phyloP scores from a whole-genome alignment of 2,888 invertebrate species.

The Andricus curvator region DNA sequence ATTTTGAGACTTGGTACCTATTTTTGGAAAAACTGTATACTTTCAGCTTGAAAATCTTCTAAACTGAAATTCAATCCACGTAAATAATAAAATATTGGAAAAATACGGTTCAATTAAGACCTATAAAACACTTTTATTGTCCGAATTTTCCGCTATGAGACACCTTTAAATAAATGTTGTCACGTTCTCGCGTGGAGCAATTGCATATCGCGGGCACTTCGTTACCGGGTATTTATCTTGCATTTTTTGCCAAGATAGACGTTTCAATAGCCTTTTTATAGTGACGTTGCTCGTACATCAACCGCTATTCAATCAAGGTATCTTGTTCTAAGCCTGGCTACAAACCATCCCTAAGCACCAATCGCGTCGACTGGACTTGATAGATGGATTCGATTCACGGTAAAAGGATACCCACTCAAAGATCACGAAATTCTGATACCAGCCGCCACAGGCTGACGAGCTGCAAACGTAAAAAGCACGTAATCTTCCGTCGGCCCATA shows the following conservation, averaged over 20 bases:
- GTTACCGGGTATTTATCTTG: conserved; percentile 64
- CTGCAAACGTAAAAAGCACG: conserved; percentile 56
- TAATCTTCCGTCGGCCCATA: conserved; percentile 53
- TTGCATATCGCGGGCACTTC: conserved; percentile 46
- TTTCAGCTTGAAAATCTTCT: too few relatives aligned
- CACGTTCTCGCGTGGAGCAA: not conserved
- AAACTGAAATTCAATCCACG: too few relatives aligned
- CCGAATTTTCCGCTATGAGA: not conserved
- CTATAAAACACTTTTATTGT: not conserved
- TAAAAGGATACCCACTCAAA: conserved; percentile 59
- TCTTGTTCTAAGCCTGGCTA: conserved; percentile 71
- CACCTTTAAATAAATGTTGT: not conserved
- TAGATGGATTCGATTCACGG: conserved; percentile 71
- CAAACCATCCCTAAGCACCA: conserved; percentile 71
- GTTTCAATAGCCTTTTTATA: conserved; percentile 58
- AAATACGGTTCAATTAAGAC: not conserved
- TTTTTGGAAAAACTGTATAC: too few relatives aligned
- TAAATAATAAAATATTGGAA: too few relatives aligned
- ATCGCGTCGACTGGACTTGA: conserved; percentile 68
- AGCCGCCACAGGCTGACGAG: conserved; percentile 45
- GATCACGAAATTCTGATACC: conserved; percentile 60
- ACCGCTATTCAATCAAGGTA: conserved; percentile 72
- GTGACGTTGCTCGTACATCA: conserved; percentile 66
- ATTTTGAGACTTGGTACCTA: too few relatives aligned
- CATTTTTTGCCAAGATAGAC: conserved; percentile 49